Base-by-base conservation (phyloP, 2,888 invertebrate species). In the Dasypolia templi region DNA sequence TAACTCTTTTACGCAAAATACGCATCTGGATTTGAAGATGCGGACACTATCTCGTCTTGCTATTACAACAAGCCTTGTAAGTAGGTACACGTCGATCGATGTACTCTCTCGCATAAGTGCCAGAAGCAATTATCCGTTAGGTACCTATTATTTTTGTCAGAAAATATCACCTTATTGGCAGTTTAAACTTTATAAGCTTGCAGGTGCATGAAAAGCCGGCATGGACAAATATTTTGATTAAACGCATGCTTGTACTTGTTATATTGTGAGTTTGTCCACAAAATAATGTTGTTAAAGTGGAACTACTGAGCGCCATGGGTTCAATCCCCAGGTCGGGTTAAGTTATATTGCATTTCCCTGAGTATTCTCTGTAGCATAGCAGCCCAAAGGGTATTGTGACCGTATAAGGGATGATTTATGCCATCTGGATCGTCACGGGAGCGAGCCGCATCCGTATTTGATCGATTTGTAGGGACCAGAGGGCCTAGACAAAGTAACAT, bases 291-390 rank as follows among this genome's bases (percentile, higher is more conserved):
- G 5, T 26, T 44, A 3, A 63, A 49, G 22, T 64, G 17, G 22
- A 5, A 26, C 22, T 35, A 67, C 14, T 44, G 12, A 42, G 17
- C n/a, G 11, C 42, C 32, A 12, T 12, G 62, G 44, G 44, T 44
- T 62, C 42, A 62, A 62, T 44, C 0, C 26, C 62, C 42, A 26
- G 26, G 12, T 61, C 11, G 7, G 12, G 65, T 44, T 26, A n/a
- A 63, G 32, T 44, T n/a, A 17, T 29, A 32, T 64, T 64, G 32
- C n/a, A 32, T 67, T 44, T 63, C 29, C 11, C 26, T 62, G 42
- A 7, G 29, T 67, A 26, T 46, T 35, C 29, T 62, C 29, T 17
- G 35, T 26, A 55, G 26, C 12, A 17, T 32, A 61, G 2, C 12
- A 35, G n/a, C 32, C 32, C n/a, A 9, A 14, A 64, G 5, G 19